Evolutionary conservation across 2,888 invertebrate genomes (phyloP).

Genomic region (Cartodere bifasciata): DNA sequence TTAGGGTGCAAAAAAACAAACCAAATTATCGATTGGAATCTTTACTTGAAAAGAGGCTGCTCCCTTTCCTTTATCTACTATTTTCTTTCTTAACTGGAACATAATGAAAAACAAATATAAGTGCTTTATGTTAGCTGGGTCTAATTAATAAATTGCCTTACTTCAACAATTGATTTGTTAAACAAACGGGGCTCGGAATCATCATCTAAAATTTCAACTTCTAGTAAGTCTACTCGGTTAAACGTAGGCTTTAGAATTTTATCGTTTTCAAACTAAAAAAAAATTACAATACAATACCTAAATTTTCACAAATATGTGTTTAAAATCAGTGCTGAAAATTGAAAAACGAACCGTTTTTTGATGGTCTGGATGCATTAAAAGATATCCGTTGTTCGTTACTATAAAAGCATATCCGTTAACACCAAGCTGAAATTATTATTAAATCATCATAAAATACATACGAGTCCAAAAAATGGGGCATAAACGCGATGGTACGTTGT

Average conservation of each 20-base stretch:
- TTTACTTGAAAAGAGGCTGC: slow-evolving; percentile 58
- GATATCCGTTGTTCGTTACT: slow-evolving; percentile 89
- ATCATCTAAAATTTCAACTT: slow-evolving; percentile 68
- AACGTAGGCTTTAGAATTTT: slow-evolving; percentile 83
- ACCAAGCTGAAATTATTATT: slow-evolving; percentile 59
- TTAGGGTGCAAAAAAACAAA: slow-evolving; percentile 36
- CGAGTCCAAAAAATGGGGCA: neutral
- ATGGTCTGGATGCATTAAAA: slow-evolving; percentile 87
- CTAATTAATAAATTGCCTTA: too few relatives aligned
- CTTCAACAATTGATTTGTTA: slow-evolving; percentile 39
- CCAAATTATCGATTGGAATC: slow-evolving; percentile 80
- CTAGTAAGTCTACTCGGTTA: slow-evolving; percentile 90
- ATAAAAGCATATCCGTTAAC: slow-evolving; percentile 91
- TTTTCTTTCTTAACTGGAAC: slow-evolving; percentile 31
- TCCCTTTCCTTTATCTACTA: slow-evolving; percentile 32
- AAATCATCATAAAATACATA: slow-evolving; percentile 1
- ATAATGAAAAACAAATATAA: slow-evolving; percentile 17
- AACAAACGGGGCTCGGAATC: slow-evolving; percentile 63
- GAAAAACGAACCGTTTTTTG: slow-evolving; percentile 74
- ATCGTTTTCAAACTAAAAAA: slow-evolving; percentile 22
- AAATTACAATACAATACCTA: too few relatives aligned
- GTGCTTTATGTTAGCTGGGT: neutral
- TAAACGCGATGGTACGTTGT: too few relatives aligned
- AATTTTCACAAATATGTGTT: too few relatives aligned
- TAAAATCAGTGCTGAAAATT: too few relatives aligned